These are phyloP conservation scores for Sebastes paucispinis DNA, from an alignment of 2,797 vertebrate genomes.

Conservation along the genomic window DNA sequence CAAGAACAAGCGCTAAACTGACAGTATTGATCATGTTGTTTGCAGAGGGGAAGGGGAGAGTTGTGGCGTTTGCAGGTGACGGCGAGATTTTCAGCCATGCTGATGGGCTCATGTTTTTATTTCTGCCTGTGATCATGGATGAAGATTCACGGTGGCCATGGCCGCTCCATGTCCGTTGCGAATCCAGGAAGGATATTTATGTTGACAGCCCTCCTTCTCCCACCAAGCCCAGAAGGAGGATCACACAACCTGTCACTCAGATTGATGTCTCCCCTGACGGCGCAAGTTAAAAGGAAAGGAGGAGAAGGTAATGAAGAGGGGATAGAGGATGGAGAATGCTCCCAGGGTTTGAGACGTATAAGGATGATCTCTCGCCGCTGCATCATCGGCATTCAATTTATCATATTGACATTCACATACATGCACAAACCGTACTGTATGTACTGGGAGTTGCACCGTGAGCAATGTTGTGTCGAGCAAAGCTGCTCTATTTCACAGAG, in stretches of 20 bases:
- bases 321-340: slow-evolving; percentile 36
- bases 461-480: slow-evolving; percentile 34
- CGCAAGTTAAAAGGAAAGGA: slow-evolving; percentile 66
- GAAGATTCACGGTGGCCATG: slow-evolving; percentile 59
- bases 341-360: slow-evolving; percentile 36
- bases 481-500: slow-evolving; percentile 52
- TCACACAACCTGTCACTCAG: slow-evolving; percentile 75
- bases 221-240: slow-evolving; percentile 66
- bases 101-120: slow-evolving; percentile 29
- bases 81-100: slow-evolving; percentile 4
- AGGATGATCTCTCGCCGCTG: slow-evolving; percentile 52
- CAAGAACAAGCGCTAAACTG: slow-evolving; percentile 13
- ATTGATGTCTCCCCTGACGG: slow-evolving; percentile 69
- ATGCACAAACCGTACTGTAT: slow-evolving; percentile 15
- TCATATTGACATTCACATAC: slow-evolving; percentile 43
- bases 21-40: slow-evolving; percentile 21
- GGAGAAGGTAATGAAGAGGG: slow-evolving; percentile 61
- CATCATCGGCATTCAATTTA: slow-evolving; percentile 53
- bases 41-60: neutral
- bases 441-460: slow-evolving; percentile 34
- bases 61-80: neutral
- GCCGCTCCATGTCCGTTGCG: slow-evolving; percentile 46
- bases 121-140: slow-evolving; percentile 32
- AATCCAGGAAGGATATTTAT: slow-evolving; percentile 68
- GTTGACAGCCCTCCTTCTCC: slow-evolving; percentile 75